Percentiles rank a stretch among this genome's conserved stretches.
Evolutionary conservation across 2,113 vertebrate species (phyloP).

Genomic region (Lathamus discolor): DNA sequence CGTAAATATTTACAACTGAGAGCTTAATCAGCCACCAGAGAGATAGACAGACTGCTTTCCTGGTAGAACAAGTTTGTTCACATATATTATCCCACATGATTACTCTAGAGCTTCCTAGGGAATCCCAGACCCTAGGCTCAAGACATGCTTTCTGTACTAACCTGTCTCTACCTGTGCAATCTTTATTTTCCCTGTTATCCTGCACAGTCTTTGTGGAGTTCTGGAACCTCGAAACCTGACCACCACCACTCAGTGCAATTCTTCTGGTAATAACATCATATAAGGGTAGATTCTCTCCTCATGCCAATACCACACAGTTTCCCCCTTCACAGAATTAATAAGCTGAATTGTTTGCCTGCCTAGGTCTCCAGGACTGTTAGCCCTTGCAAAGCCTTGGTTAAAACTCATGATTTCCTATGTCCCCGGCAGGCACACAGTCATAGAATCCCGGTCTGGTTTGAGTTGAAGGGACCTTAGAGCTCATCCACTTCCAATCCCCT

Average conservation of each 20-base stretch:
- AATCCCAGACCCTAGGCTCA: neutral
- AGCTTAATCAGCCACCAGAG: neutral
- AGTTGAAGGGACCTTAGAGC: neutral
- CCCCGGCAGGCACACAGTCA: neutral
- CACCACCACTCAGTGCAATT: neutral
- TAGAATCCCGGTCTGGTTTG: neutral
- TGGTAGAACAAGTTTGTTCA: neutral
- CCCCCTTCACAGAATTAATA: neutral
- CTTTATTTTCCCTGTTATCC: neutral
- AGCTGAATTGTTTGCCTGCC: neutral
- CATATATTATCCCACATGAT: neutral
- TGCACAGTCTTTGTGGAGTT: neutral
- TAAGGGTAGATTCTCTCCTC: neutral
- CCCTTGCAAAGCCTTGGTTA: neutral
- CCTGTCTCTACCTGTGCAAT: neutral
- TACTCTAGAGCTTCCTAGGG: neutral
- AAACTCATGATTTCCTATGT: neutral
- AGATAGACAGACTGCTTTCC: neutral
- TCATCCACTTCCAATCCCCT: neutral
- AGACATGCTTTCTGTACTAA: neutral
- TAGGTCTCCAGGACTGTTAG: neutral
- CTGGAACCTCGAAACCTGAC: neutral
- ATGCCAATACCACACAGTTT: neutral
- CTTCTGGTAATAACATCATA: neutral
- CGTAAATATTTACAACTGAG: neutral